Conservation (phyloP, 1,140 invertebrate genomes). For the Prorops nasuta region DNA sequence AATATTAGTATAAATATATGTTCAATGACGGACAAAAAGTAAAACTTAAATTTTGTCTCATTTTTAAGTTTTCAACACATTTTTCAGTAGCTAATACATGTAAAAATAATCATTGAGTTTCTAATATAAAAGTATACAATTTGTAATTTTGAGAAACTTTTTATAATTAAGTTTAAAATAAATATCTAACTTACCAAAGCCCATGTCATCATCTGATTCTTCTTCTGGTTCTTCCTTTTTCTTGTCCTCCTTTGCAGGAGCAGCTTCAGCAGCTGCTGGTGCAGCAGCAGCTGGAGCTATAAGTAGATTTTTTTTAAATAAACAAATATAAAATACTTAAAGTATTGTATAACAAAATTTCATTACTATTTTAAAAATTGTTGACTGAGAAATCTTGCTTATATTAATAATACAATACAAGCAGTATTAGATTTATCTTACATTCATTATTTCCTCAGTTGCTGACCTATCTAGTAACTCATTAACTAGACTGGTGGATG, state of each 20-base stretch:
- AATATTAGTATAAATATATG: slow-evolving; percentile 8
- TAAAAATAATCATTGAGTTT: slow-evolving; percentile 47
- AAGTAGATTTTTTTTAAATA: slow-evolving; percentile 7
- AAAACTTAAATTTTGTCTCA: slow-evolving; percentile 37
- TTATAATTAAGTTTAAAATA: slow-evolving; percentile 4
- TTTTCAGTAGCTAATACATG: slow-evolving; percentile 63
- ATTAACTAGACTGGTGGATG: slow-evolving; percentile 41
- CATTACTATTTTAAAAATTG: too few relatives aligned
- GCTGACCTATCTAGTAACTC: slow-evolving; percentile 38
- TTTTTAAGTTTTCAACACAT: slow-evolving; percentile 48
- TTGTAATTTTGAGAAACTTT: slow-evolving; percentile 1
- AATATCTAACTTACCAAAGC: slow-evolving; percentile 71
- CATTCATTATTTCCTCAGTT: slow-evolving; percentile 39
- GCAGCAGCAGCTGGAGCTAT: slow-evolving; percentile 61
- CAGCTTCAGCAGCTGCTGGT: slow-evolving; percentile 68
- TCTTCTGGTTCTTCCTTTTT: slow-evolving; percentile 82
- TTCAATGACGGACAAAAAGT: slow-evolving; percentile 1
- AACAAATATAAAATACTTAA: slow-evolving; percentile 1
- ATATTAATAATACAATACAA: neutral
- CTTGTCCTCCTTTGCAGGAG: slow-evolving; percentile 71
- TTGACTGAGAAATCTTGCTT: too few relatives aligned
- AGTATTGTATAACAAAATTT: neutral
- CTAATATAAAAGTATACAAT: slow-evolving; percentile 2
- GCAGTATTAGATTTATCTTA: slow-evolving; percentile 14
- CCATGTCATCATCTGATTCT: slow-evolving; percentile 93